Evolutionary conservation across 2,888 invertebrate species (phyloP).

Genomic region (Sisyra terminalis): DNA sequence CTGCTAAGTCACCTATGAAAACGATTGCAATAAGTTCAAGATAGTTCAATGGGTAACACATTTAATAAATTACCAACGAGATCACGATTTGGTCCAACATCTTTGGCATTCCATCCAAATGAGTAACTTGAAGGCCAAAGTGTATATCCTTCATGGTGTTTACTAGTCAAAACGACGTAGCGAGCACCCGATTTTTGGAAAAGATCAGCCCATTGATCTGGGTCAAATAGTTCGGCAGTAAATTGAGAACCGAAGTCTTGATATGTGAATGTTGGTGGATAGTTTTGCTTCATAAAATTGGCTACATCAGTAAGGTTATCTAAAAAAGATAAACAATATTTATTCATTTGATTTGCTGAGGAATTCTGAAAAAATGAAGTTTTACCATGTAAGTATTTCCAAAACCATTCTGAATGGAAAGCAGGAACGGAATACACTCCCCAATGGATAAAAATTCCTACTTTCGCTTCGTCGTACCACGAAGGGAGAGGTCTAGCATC

Average conservation of each 20-base stretch:
- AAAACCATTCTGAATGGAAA: constrained; percentile 84
- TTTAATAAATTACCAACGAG: constrained; percentile 37
- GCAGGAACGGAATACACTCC: constrained; percentile 85
- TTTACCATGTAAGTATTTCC: constrained; percentile 64
- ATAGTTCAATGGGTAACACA: too few relatives aligned
- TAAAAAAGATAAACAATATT: not conserved
- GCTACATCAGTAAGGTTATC: constrained; percentile 14
- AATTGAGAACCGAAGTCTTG: constrained; percentile 84
- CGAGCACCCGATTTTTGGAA: constrained; percentile 75
- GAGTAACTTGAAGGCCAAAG: constrained; percentile 68
- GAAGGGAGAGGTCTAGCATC: constrained; percentile 65
- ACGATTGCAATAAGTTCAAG: not conserved
- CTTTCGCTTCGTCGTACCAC: constrained; percentile 84
- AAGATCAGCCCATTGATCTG: constrained; percentile 67
- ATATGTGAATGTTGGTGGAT: constrained; percentile 72
- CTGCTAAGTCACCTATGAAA: constrained; percentile 41
- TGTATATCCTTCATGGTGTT: constrained; percentile 78
- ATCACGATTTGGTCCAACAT: constrained; percentile 62
- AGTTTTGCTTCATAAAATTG: constrained; percentile 66
- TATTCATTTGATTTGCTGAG: not conserved
- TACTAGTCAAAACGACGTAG: constrained; percentile 70
- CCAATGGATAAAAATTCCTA: constrained; percentile 90
- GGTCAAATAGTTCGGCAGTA: constrained; percentile 77
- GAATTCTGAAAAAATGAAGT: constrained; percentile 6
- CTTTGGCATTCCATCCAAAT: constrained; percentile 72